These are phyloP conservation scores for Triplophysa yarkandensis DNA, from an alignment of 2,797 vertebrate genomes.

Conservation along the genomic window DNA sequence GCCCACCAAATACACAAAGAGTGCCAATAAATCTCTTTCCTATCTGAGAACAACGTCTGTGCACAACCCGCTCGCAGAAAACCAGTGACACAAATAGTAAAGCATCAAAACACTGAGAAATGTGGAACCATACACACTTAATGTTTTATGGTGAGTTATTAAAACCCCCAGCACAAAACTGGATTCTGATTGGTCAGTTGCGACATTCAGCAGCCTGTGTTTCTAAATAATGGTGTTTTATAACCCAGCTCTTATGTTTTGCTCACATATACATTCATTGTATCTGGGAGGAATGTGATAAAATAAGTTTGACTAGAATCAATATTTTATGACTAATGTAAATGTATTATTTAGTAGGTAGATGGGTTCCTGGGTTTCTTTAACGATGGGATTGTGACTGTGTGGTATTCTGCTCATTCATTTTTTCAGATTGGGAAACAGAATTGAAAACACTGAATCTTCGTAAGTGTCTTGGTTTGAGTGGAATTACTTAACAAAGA, in stretches of 20 bases:
- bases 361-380: neutral
- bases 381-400: no score
- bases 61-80: slow-evolving; percentile 47
- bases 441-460: neutral
- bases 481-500: no score
- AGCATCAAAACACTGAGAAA: neutral
- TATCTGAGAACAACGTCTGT: slow-evolving; percentile 46
- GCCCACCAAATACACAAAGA: slow-evolving; percentile 33
- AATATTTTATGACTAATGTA: neutral
- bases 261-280: neutral
- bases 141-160: neutral
- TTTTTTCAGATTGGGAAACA: neutral
- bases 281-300: neutral
- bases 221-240: neutral
- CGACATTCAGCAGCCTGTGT: neutral
- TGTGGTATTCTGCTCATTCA: no score
- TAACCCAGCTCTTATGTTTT: neutral
- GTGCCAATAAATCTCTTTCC: slow-evolving; percentile 63
- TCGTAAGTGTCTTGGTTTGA: no score
- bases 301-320: neutral
- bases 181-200: neutral
- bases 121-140: neutral
- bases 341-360: neutral
- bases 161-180: neutral
- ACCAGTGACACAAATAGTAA: slow-evolving; percentile 64